These are phyloP conservation scores for Nannobrachium achirus DNA, from an alignment of 2,113 vertebrate species.

Conservation along the genomic window DNA sequence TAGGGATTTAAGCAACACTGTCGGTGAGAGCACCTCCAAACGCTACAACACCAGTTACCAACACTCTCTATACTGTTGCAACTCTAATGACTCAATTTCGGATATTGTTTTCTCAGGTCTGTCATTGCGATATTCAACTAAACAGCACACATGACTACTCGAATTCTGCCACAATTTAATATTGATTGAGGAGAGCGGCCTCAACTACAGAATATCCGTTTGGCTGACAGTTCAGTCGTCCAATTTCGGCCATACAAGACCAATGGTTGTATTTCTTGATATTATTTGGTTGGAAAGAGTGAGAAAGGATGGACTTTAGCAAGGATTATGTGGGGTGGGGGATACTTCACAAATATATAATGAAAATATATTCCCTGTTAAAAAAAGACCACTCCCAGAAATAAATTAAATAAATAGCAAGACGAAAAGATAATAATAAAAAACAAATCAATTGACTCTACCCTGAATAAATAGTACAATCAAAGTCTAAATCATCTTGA, in stretches of 20 bases:
- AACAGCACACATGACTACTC: background rate
- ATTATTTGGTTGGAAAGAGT: conserved; percentile 74
- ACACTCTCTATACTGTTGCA: conserved; percentile 23
- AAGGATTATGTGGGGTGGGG: background rate
- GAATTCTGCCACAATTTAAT: background rate
- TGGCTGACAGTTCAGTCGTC: conserved; percentile 31
- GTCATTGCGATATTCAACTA: conserved; percentile 26
- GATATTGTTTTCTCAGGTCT: background rate
- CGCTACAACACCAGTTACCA: conserved; percentile 20
- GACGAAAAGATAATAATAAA: conserved; percentile 43
- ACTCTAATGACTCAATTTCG: background rate
- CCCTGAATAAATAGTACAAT: conserved; percentile 80
- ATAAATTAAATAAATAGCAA: conserved; percentile 76
- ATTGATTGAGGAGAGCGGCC: conserved; percentile 14
- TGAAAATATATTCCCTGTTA: conserved; percentile 37
- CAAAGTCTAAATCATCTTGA: conserved; percentile 72
- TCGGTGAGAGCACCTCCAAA: conserved; percentile 34
- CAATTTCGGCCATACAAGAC: conserved; percentile 43
- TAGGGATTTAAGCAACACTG: conserved; percentile 67
- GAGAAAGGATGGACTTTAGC: conserved; percentile 67
- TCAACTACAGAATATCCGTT: conserved; percentile 27
- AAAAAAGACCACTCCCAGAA: conserved; percentile 63
- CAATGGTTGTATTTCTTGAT: conserved; percentile 61
- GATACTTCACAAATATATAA: conserved; percentile 45
- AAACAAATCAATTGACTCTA: conserved; percentile 57